Base-by-base conservation (phyloP, 2,888 invertebrate species). In the Papilio protenor region DNA sequence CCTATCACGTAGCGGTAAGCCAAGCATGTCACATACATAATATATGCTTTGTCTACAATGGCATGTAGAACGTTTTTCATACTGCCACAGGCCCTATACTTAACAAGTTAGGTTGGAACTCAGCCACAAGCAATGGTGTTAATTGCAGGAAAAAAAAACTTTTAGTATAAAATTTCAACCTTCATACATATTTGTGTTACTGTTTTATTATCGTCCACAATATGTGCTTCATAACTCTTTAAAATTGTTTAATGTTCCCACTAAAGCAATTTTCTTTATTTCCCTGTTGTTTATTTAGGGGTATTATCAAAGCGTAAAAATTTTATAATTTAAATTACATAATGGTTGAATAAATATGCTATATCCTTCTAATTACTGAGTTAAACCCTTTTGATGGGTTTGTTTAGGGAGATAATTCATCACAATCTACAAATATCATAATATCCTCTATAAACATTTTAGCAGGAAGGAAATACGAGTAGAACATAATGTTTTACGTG, bases 1-100 rank as follows among this genome's bases (percentile, higher is more conserved):
- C 89, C 85, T 83, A 81, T 88, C 87, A 86, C 86, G 87, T 40
- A 70, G 49, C 40, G 21, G 72, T 64, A 57, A 72, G 52, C 27
- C 18, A 3, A 16, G 23, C 59, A 61, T 78, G 75, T 59, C 77
- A 77, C 49, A 71, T 59, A 40, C 33, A 47, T 59, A 49, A 47
- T 59, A 49, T 27, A 11, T 59, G 57, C 40, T 33, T 66, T 21
- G 4, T 59, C 3, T 21, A 10, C 57, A 23, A 23, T 14, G 10
- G 23, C 55, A 33, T 55, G 8, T 55, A 33, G 16, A 18, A 55
- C 14, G 23, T 33, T 16, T 57, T 12, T 18, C 10, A 0, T 27
- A 55, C 16, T 33, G 16, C 27, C 6, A 16, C 18, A 16, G 18
- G 18, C 27, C 12, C 12, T 64, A 14, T 16, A 4, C 16, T 16